Evolutionary conservation across 2,888 invertebrate genomes (phyloP).

Genomic region (Chaetogeoica ovagalla): DNA sequence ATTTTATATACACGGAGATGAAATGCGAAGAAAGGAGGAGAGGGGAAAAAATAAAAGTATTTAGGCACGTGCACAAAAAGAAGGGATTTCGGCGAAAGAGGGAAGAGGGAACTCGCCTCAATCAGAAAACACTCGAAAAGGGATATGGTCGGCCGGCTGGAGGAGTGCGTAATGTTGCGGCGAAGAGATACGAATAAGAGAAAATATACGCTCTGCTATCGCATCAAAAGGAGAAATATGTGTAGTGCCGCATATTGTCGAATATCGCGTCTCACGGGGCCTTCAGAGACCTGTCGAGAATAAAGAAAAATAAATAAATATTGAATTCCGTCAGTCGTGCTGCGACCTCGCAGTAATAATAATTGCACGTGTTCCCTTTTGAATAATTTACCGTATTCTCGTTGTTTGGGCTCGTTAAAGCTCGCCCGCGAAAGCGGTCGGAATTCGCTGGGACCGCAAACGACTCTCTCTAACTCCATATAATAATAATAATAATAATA

Average conservation of each 20-base stretch:
- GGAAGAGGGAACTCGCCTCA: neutral
- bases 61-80: constrained; percentile 14
- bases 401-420: constrained; percentile 38
- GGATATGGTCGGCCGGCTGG: neutral
- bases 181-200: no score
- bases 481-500: neutral
- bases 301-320: constrained; percentile 12
- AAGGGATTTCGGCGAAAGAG: neutral
- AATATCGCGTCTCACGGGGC: constrained; percentile 17
- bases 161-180: neutral
- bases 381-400: constrained; percentile 38
- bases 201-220: neutral
- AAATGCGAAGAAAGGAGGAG: neutral
- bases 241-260: neutral
- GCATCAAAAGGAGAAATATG: constrained; percentile 37
- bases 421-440: neutral
- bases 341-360: constrained; percentile 5
- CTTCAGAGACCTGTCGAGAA: constrained; percentile 21
- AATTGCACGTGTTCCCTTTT: constrained; percentile 22
- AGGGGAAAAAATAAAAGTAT: constrained; percentile 41
- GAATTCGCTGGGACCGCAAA: constrained; percentile 2
- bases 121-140: constrained; percentile 35
- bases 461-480: no score
- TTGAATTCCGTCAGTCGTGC: constrained; percentile 18
- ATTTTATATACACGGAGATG: neutral